These are phyloP conservation scores for Microctenopoma steveboyesi DNA, from an alignment of 2,797 vertebrate genomes.

Conservation along the genomic window DNA sequence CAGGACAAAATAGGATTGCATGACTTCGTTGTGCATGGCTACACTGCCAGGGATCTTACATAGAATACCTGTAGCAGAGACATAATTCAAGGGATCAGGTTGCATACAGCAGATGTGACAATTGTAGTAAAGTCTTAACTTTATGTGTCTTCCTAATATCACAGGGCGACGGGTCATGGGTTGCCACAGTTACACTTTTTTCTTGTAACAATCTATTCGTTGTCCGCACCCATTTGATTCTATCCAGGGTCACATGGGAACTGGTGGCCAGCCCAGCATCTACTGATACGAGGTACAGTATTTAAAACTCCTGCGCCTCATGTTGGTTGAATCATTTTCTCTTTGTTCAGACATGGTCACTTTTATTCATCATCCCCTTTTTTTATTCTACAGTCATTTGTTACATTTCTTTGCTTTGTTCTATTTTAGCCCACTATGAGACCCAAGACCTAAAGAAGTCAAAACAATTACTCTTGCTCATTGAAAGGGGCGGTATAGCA, in stretches of 20 bases:
- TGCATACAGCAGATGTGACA: slow-evolving; percentile 25
- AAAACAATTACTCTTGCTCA: slow-evolving; percentile 79
- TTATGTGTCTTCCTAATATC: slow-evolving; percentile 24
- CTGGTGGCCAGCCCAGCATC: slow-evolving; percentile 4
- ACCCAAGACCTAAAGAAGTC: slow-evolving; percentile 66
- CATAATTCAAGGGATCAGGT: slow-evolving; percentile 39
- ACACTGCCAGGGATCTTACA: slow-evolving; percentile 49
- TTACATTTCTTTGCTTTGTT: slow-evolving; percentile 18
- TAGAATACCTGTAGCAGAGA: slow-evolving; percentile 25
- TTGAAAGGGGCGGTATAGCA: slow-evolving; percentile 65
- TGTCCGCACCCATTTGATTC: slow-evolving; percentile 6
- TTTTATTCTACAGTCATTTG: slow-evolving; percentile 8
- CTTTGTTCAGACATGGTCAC: neutral
- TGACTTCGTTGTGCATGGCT: slow-evolving; percentile 69
- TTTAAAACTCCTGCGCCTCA: neutral
- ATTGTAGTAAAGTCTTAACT: slow-evolving; percentile 14
- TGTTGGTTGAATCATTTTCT: neutral
- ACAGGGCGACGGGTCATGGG: slow-evolving; percentile 4
- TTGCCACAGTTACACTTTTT: slow-evolving; percentile 11
- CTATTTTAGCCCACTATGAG: slow-evolving; percentile 27
- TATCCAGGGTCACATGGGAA: slow-evolving; percentile 16
- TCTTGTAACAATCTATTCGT: slow-evolving; percentile 12
- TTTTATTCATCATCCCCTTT: neutral
- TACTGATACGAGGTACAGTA: slow-evolving; percentile 3
- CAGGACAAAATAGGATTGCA: slow-evolving; percentile 81